A percentile compares a stretch with the other conserved stretches of the same genome.
These are phyloP conservation scores for Vicugna pacos DNA, from an alignment of 2,113 vertebrate genomes.

Conservation along the genomic window DNA sequence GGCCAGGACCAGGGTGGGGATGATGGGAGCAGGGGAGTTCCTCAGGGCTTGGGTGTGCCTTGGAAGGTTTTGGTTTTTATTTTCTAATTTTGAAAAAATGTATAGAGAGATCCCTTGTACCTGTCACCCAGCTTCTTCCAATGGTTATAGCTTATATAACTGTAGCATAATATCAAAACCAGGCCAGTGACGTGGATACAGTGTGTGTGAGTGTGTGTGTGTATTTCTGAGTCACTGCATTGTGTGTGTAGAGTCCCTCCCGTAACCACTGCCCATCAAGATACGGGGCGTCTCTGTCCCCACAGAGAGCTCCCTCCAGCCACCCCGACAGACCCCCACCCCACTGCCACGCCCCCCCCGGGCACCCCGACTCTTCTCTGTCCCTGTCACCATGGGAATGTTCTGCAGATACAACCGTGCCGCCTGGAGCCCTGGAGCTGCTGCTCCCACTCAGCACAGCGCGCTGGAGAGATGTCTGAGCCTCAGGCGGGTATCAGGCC, in stretches of 20 bases:
- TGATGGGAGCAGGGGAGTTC: background rate
- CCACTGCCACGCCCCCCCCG: background rate
- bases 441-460: background rate
- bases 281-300: no score
- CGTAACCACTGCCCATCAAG: background rate
- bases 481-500: accelerated
- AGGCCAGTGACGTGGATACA: accelerated
- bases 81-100: background rate
- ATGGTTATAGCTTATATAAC: background rate
- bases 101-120: background rate
- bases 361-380: background rate
- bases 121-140: background rate
- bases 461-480: accelerated
- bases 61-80: background rate
- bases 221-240: background rate
- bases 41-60: background rate
- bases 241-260: accelerated
- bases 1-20: background rate
- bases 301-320: background rate
- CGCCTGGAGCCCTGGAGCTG: accelerated
- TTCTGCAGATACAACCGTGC: accelerated
- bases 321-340: background rate
- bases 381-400: background rate
- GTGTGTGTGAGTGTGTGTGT: background rate
- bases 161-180: background rate